phyloP scores from a whole-genome alignment of 2,888 invertebrate genomes.

The Epsilonema sp. region DNA sequence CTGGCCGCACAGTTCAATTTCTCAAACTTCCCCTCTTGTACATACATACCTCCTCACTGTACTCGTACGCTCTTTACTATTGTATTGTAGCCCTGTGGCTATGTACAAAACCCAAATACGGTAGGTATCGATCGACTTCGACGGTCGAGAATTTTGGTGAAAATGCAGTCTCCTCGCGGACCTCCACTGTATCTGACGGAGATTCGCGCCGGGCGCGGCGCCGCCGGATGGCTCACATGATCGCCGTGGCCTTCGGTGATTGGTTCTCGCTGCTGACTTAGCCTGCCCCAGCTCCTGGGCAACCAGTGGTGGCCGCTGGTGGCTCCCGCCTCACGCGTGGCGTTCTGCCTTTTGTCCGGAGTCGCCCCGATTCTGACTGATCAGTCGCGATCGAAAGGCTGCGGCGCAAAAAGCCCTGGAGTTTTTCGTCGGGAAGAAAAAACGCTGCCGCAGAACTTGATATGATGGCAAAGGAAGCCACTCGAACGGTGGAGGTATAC shows the following conservation, averaged over 20 bases:
- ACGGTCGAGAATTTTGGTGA: no score
- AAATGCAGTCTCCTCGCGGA: no score
- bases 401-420: slow-evolving; percentile 18
- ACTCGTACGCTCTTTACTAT: no score
- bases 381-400: slow-evolving; percentile 20
- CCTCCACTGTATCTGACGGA: no score
- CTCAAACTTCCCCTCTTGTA: no score
- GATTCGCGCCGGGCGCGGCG: slow-evolving; percentile 27
- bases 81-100: no score
- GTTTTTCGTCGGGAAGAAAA: slow-evolving; percentile 2
- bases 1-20: no score
- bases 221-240: slow-evolving; percentile 28
- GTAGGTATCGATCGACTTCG: no score
- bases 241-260: slow-evolving; percentile 27
- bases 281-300: slow-evolving; percentile 28
- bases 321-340: slow-evolving; percentile 21
- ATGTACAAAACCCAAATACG: no score
- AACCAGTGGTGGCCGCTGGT: slow-evolving; percentile 23
- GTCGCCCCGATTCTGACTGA: slow-evolving; percentile 27
- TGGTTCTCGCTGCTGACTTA: slow-evolving; percentile 27
- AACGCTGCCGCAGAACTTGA: not conserved
- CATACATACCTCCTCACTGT: no score
- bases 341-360: slow-evolving; percentile 28
- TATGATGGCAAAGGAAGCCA: not conserved
- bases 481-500: not conserved